Evolutionary conservation across 2,113 vertebrate genomes (phyloP).

Genomic region (Coturnix japonica): DNA sequence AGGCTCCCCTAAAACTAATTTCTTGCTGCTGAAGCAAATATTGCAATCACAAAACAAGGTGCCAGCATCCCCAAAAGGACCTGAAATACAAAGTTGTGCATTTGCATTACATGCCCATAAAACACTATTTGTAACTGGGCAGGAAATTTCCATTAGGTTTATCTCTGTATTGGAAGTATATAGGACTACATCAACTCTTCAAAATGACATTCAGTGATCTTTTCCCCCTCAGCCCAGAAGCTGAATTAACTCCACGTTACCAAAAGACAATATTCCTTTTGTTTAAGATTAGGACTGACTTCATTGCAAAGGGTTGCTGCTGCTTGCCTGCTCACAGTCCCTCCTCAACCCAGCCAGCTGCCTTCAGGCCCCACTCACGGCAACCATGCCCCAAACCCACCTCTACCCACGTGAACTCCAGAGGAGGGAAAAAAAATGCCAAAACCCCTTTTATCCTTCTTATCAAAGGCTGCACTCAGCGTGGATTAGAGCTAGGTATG

Average conservation of each 20-base stretch:
- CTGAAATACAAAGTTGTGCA: not conserved
- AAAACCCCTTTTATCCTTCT: not conserved
- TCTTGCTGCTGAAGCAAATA: not conserved
- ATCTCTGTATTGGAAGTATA: not conserved
- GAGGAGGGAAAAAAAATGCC: not conserved
- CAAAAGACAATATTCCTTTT: not conserved
- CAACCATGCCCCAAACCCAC: rapidly evolving
- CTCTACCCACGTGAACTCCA: not conserved
- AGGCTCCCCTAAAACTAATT: conserved; percentile 29
- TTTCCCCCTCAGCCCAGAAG: not conserved
- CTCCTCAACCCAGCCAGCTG: not conserved
- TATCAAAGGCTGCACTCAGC: not conserved
- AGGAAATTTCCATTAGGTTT: not conserved
- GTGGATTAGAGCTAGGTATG: rapidly evolving
- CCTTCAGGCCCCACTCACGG: not conserved
- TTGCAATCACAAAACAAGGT: not conserved
- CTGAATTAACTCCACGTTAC: rapidly evolving
- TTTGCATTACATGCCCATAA: not conserved
- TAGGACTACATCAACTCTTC: not conserved
- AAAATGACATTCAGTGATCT: not conserved
- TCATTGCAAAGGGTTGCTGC: not conserved
- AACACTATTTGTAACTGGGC: not conserved
- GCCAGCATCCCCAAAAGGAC: not conserved
- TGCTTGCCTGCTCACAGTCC: not conserved
- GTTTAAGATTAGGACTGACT: rapidly evolving